phyloP scores from a whole-genome alignment of 1,140 invertebrate species.

The Trichonephila clavata region DNA sequence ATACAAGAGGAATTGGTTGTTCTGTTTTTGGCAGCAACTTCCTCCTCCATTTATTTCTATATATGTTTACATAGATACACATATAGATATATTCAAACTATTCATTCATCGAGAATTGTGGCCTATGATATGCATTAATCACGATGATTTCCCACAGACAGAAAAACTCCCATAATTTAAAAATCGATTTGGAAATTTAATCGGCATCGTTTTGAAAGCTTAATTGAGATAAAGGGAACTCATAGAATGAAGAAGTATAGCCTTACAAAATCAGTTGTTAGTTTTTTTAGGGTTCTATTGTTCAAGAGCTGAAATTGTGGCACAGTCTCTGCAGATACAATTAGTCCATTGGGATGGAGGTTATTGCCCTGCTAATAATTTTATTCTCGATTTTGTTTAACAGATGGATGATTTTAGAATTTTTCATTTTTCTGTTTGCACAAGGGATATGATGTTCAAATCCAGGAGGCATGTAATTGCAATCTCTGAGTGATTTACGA shows the following conservation, averaged over 20 bases:
- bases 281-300: conserved; percentile 7
- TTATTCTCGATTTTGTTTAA: conserved; percentile 49
- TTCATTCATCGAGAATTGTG: conserved; percentile 55
- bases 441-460: conserved; percentile 64
- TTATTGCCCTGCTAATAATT: conserved; percentile 23
- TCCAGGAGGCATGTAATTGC: conserved; percentile 62
- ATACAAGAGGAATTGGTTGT: conserved; percentile 50
- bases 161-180: conserved; percentile 47
- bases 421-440: conserved; percentile 51
- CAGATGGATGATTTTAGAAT: conserved; percentile 20
- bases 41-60: neutral
- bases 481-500: conserved; percentile 72
- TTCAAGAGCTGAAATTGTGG: conserved; percentile 1
- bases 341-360: neutral
- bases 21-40: conserved; percentile 56
- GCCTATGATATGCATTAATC: conserved; percentile 70
- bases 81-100: conserved; percentile 36
- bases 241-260: conserved; percentile 16
- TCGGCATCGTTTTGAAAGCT: conserved; percentile 37
- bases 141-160: conserved; percentile 45
- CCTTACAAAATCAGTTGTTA: conserved; percentile 1
- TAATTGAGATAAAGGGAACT: conserved; percentile 17
- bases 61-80: neutral
- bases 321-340: conserved; percentile 40
- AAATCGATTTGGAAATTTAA: conserved; percentile 35